phyloP scores from a whole-genome alignment of 2,113 vertebrate genomes.

The Osmerus mordax region DNA sequence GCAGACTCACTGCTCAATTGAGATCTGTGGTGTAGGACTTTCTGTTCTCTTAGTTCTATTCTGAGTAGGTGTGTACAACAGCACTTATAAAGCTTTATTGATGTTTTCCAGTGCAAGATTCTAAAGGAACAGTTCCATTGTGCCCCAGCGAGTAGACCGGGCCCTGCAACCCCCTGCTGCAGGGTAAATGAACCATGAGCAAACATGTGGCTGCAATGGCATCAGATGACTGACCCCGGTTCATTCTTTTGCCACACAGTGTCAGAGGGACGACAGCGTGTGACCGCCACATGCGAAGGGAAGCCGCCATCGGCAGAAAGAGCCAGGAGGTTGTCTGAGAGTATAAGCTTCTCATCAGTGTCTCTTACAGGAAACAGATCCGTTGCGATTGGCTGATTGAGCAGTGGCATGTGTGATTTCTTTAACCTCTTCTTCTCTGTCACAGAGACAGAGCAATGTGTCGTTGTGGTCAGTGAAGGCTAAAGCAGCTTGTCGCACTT shows the following conservation, averaged over 20 bases:
- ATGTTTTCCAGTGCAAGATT: not conserved
- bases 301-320: not conserved
- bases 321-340: not conserved
- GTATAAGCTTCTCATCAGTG: not conserved
- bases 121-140: not conserved
- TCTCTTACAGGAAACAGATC: constrained; percentile 9
- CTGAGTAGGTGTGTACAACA: too few relatives aligned
- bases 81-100: not conserved
- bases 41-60: not conserved
- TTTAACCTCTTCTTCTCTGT: constrained; percentile 7
- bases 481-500: constrained; percentile 29
- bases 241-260: not conserved
- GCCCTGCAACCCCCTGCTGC: not conserved
- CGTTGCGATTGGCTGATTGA: constrained; percentile 38
- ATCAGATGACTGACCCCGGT: not conserved
- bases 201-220: not conserved
- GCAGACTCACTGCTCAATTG: not conserved
- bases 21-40: not conserved
- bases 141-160: not conserved
- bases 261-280: not conserved
- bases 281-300: constrained; percentile 13
- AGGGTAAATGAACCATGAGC: not conserved
- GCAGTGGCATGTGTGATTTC: constrained; percentile 25
- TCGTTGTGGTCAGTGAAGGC: constrained; percentile 8
- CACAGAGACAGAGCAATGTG: constrained; percentile 22